Base-by-base conservation (phyloP, 2,113 vertebrate genomes). In the Heterotis niloticus region DNA sequence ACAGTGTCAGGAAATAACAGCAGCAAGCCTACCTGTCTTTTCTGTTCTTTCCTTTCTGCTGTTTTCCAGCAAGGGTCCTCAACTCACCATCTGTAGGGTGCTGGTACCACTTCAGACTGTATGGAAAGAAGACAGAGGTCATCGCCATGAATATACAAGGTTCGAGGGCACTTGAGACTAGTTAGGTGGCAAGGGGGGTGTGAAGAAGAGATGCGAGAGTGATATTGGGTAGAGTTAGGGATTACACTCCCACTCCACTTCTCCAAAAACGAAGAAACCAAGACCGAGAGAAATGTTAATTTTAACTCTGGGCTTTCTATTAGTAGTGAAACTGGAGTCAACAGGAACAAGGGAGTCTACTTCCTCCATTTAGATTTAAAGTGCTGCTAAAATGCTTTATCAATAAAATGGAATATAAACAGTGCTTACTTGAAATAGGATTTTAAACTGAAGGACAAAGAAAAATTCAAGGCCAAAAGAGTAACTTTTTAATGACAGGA, bases 31-130 rank as follows among this genome's bases (percentile, higher is more conserved):
- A 75, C 73, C 73, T 62, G 57, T 99, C 97, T 93, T 97, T 99
- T 91, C 92, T 97, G 90, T 89, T 94, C 89, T 94, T 98, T 60
- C 93, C 96, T 91, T 94, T 98, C 89, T 96, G 94, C 62, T 93
- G 95, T 84, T 99, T 99, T 80, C 97, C 96, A 82, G 94, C 96
- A 85, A 98, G 94, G 89, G 92, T 94, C 83, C 96, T 93, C 88
- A 99, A 89, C 85, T 98, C 94, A 88, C 98, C 96, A 92, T 99
- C 97, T 77, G 96, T 95, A 82, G 98, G 98, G 90, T 99, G 96
- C 82, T 98, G 96, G 90, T 96, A 98, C 96, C 97, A 98, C 71
- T 90, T 90, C 87, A 99, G 93, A 87, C 98, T 99, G 88, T 1
- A 65, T 77, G 78, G 34, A 78, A 82, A 81, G 81, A 78, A 72